Conservation (phyloP, 2,113 vertebrate species). For the Electrona antarctica region DNA sequence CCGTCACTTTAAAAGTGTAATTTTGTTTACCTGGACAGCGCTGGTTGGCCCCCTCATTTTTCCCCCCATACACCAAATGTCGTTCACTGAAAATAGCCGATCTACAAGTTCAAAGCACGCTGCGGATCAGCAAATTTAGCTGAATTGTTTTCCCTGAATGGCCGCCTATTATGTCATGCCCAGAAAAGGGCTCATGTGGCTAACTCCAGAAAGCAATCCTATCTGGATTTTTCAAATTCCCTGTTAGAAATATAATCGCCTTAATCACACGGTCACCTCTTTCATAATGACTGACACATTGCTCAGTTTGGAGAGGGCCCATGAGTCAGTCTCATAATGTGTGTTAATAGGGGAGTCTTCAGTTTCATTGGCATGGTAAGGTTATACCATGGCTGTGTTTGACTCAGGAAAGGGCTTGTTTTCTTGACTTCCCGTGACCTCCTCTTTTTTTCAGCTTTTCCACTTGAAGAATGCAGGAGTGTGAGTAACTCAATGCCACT, state of each 20-base stretch:
- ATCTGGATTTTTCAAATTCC: slow-evolving; percentile 17
- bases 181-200: not conserved
- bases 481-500: slow-evolving; percentile 76
- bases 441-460: slow-evolving; percentile 62
- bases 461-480: slow-evolving; percentile 70
- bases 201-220: slow-evolving; percentile 14
- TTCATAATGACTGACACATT: slow-evolving; percentile 42
- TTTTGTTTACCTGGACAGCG: too few species aligned
- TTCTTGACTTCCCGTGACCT: slow-evolving; percentile 81
- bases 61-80: too few species aligned
- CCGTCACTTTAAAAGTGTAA: too few species aligned
- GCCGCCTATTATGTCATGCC: too few species aligned
- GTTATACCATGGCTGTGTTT: slow-evolving; percentile 76
- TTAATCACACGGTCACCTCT: not conserved
- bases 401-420: slow-evolving; percentile 81
- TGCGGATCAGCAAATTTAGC: too few species aligned
- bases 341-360: slow-evolving; percentile 70
- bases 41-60: too few species aligned
- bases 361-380: slow-evolving; percentile 72
- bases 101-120: too few species aligned
- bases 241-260: slow-evolving; percentile 3
- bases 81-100: too few species aligned
- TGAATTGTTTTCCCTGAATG: too few species aligned
- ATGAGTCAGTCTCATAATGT: slow-evolving; percentile 61
- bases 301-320: slow-evolving; percentile 47